Percentiles rank a stretch among this genome's conserved stretches.
Conservation (phyloP, 1,140 invertebrate genomes). For the Agrilus planipennis region DNA sequence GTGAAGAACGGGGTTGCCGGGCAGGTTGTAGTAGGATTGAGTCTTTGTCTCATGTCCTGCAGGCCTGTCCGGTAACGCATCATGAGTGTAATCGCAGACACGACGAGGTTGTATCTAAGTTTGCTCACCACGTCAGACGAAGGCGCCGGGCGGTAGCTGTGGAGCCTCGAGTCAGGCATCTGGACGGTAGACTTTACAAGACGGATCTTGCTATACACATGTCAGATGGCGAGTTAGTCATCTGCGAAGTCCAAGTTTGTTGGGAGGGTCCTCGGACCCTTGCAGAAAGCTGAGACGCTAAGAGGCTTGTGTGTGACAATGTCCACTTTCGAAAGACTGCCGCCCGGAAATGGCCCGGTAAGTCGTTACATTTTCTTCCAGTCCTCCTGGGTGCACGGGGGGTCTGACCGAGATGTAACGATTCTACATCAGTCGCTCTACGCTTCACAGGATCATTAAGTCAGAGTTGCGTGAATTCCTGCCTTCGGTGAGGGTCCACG, state of each 20-base stretch:
- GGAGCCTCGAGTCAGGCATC: background rate
- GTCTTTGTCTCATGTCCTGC: too few relatives aligned
- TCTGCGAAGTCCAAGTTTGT: constrained; percentile 11
- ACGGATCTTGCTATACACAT: constrained; percentile 7
- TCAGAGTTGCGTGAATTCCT: constrained; percentile 1
- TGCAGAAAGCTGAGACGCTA: constrained; percentile 2
- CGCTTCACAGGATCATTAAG: constrained; percentile 2
- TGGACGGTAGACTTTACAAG: constrained; percentile 4
- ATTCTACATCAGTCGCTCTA: background rate
- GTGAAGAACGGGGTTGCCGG: constrained; percentile 1
- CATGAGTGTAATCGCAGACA: too few relatives aligned
- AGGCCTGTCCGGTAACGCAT: too few relatives aligned
- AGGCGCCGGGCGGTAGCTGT: too few relatives aligned
- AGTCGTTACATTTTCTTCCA: constrained; percentile 7
- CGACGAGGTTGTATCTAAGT: constrained; percentile 1
- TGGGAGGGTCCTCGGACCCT: constrained; percentile 12
- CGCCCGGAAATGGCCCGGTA: constrained; percentile 4
- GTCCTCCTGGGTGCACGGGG: constrained; percentile 12
- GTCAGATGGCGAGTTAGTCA: background rate
- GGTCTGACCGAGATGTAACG: constrained; percentile 11
- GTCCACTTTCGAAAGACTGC: constrained; percentile 8
- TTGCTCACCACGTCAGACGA: constrained; percentile 1
- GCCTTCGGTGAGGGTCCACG: constrained; percentile 5
- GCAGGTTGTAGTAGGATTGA: too few relatives aligned
- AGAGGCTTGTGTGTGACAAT: constrained; percentile 10